phyloP scores from a whole-genome alignment of 2,888 invertebrate genomes.

The Dromius quadrimaculatus region DNA sequence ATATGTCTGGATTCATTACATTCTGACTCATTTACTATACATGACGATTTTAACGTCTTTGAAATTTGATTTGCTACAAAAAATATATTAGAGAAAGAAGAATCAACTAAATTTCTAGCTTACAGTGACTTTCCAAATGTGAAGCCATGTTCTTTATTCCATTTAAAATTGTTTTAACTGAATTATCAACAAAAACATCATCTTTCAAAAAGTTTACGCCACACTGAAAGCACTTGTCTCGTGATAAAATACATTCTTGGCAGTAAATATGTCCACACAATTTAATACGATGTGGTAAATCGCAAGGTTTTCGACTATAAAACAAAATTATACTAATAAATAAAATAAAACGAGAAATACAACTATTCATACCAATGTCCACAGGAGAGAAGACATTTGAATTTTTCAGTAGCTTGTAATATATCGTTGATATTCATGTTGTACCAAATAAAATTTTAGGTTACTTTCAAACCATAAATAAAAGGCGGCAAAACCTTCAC shows the following conservation, averaged over 20 bases:
- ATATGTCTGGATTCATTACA: slow-evolving; percentile 5
- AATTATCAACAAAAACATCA: slow-evolving; percentile 7
- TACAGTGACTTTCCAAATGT: neutral
- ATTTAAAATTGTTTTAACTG: neutral
- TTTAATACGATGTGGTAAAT: neutral
- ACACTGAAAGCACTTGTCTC: slow-evolving; percentile 12
- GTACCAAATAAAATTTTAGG: no score
- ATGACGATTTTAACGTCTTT: neutral
- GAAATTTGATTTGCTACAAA: no score
- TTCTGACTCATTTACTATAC: neutral
- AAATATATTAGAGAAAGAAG: no score
- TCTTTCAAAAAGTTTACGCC: neutral
- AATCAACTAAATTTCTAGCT: no score
- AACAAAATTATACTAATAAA: neutral
- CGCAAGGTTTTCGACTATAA: neutral
- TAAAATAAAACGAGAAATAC: neutral
- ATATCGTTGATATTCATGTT: neutral
- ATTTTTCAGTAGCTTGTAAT: neutral
- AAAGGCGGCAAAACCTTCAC: no score
- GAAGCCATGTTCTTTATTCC: neutral
- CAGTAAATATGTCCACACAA: slow-evolving; percentile 22
- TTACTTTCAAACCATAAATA: no score
- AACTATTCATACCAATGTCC: neutral
- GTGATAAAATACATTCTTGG: slow-evolving; percentile 6
- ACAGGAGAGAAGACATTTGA: neutral